Base-by-base conservation (phyloP, 1,140 invertebrate genomes). In the Amphibalanus amphitrite region DNA sequence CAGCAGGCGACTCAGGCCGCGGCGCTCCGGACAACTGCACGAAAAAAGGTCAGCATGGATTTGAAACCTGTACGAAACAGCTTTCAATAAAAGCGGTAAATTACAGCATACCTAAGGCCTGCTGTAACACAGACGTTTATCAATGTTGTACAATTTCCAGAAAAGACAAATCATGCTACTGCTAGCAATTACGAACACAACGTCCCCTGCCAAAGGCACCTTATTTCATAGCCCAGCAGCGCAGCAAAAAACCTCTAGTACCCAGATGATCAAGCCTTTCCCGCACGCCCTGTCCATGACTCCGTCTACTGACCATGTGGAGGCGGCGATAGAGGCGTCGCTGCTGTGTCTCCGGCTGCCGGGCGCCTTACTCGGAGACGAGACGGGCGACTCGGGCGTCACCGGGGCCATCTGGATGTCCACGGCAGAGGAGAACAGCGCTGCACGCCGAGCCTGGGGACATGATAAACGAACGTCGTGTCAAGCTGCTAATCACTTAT, bases 1-100 rank as follows among this genome's bases (percentile, higher is more conserved):
- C 69, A 84, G 72, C 59, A 84, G 73, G 8, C 83, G 77, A 64
- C 82, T 79, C 70, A 84, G 82, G 73, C 65, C 74, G 75, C 33
- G 67, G 70, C 33, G 72, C 72, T 71, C 73, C 76, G 68, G 59
- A 77, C 79, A 47, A 76, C 77, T 47, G 79, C 77, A 69, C 47
- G 71, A 65, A 64, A 72, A 47, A 28, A 28, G 28, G 4, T 65
- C 69, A 30, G 38, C 69, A 47, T 70, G 64, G 73, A 33, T 69
- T 40, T 47, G 70, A 65, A n/a, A 65, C 25, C n/a, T 65, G n/a
- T 65, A n/a, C 25, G 25, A 25, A 25, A 65, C 64, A 25, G 64
- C 25, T 65, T 65, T n/a, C 64, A 25, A n/a, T 65, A 65, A 25
- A 65, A 67, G 72, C 38, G 25, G 33, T n/a, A 72, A 17, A 72